A percentile compares a stretch with the other conserved stretches of the same genome.
phyloP scores from a whole-genome alignment of 2,797 vertebrate species.

The Galago senegalensis region DNA sequence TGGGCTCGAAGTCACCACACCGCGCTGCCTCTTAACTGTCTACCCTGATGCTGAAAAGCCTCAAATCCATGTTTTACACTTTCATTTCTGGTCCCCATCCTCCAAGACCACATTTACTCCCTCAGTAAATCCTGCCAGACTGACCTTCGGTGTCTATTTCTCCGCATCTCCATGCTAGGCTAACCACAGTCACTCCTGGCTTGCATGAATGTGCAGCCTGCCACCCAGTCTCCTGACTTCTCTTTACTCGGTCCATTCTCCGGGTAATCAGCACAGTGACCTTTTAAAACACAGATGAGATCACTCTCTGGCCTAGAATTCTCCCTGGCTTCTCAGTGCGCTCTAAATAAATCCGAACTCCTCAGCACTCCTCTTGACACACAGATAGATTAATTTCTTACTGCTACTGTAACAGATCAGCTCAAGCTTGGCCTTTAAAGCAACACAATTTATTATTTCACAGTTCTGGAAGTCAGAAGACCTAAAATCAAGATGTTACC shows the following conservation, averaged over 20 bases:
- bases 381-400: not conserved
- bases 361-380: not conserved
- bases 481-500: not conserved
- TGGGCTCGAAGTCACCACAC: not conserved
- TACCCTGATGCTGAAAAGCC: not conserved
- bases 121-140: not conserved
- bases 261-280: not conserved
- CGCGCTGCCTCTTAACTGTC: not conserved
- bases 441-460: not conserved
- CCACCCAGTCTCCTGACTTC: not conserved
- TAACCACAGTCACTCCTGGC: not conserved
- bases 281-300: not conserved
- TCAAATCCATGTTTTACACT: not conserved
- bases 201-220: not conserved
- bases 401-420: not conserved
- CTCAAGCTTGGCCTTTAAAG: not conserved
- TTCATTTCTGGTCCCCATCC: not conserved
- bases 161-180: not conserved
- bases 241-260: not conserved
- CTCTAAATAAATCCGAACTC: constrained; percentile 2
- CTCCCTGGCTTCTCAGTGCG: not conserved
- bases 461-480: not conserved
- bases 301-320: not conserved
- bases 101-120: not conserved
- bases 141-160: not conserved